Evolutionary conservation across 2,888 invertebrate genomes (phyloP).

Genomic region (Caenorhabditis sp.): DNA sequence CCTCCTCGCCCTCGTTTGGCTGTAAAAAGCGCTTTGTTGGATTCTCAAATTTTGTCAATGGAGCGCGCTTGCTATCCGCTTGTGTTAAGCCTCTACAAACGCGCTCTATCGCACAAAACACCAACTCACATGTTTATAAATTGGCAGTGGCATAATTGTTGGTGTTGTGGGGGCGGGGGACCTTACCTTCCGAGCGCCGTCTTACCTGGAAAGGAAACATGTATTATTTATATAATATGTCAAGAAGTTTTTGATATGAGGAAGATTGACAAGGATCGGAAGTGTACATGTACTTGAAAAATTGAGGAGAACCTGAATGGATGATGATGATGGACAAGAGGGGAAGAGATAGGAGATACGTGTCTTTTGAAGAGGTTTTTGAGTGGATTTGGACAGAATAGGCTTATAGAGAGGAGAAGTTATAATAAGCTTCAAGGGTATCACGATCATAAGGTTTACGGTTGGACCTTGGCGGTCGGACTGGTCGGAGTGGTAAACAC

Average conservation of each 20-base stretch:
- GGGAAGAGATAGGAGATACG: too few species aligned
- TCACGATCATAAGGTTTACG: too few species aligned
- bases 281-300: background rate
- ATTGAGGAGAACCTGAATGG: background rate
- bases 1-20: constrained; percentile 67
- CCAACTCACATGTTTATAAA: constrained; percentile 58
- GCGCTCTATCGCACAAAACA: too few species aligned
- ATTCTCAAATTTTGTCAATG: background rate
- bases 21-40: too few species aligned
- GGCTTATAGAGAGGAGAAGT: too few species aligned
- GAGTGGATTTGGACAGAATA: too few species aligned
- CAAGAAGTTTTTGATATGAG: background rate
- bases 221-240: too few species aligned
- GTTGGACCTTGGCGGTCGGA: too few species aligned
- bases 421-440: too few species aligned
- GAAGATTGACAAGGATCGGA: constrained; percentile 33
- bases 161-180: constrained; percentile 19
- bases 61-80: background rate
- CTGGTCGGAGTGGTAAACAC: too few species aligned
- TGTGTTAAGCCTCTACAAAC: too few species aligned
- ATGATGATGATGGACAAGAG: background rate
- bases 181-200: constrained; percentile 6
- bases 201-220: constrained; percentile 22
- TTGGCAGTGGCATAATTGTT: constrained; percentile 55
- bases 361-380: too few species aligned